Evolutionary conservation across 2,797 vertebrate genomes (phyloP), one percentile per base, ranked within the genome.

Genomic region (Hydrocynus forskahlii): DNA sequence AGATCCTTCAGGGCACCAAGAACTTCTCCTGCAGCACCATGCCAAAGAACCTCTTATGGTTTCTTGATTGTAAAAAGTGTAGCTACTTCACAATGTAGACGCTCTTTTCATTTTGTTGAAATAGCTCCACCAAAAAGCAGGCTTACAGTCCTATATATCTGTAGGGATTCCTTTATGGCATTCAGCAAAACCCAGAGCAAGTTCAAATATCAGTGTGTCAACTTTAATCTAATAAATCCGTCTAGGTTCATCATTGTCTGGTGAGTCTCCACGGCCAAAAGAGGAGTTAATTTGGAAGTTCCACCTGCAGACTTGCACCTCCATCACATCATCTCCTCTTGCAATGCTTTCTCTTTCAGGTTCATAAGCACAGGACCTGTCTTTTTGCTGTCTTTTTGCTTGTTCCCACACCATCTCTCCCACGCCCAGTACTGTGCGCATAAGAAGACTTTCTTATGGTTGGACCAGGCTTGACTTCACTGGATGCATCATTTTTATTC

Each of bases 141-240:
- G n/a, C 54, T 35, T 43, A 14, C 12, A 57, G 54, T 74, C 17
- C 17, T 13, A 12, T 7, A 43, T 40, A 17, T 54, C 72, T 43
- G 35, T 12, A 74, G 72, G 54, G 35, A 23, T 35, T 40, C n/a
- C 54, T 60, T 4, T 4, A 23, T 10, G 16, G 40, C 55, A 23
- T 43, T 40, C 29, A 0, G 38, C 43, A 35, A 12, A 29, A 54
- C 70, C 50, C 14, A 57, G 29, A 57, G 29, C 29, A 59, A 23
- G 25, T 60, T 74, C 72, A 74, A 59, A 74, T 45, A 59, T 74
- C 35, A 57, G 16, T 74, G 35, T 74, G 72, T 74, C 54, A 74
- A 74, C 72, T 74, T 74, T 59, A 55, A 43, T 74, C 25, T 45
- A 74, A 74, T 59, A 60, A 74, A 59, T 45, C 55, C 52, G 12